Percentiles rank a stretch among this genome's conserved stretches.
Evolutionary conservation across 2,888 invertebrate species (phyloP).

Genomic region (Caenorhabditis sp.): DNA sequence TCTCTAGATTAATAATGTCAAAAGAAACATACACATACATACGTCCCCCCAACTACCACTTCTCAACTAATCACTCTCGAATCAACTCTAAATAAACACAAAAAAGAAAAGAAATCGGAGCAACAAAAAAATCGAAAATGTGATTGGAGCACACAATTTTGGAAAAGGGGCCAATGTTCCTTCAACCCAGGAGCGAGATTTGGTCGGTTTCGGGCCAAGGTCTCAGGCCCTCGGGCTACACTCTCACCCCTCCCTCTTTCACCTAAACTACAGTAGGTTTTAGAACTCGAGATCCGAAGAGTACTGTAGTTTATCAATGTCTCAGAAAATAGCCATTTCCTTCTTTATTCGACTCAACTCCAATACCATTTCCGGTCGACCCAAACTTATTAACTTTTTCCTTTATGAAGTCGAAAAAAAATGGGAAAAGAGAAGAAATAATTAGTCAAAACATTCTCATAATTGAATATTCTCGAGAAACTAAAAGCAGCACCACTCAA

Average conservation of each 20-base stretch:
- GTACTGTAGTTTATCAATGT: no score
- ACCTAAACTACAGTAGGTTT: no score
- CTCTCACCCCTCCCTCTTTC: no score
- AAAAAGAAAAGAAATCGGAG: neutral
- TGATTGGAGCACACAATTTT: neutral
- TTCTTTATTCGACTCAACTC: neutral
- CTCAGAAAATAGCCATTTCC: no score
- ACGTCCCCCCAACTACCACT: conserved; percentile 1
- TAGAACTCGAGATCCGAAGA: no score
- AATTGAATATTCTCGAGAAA: neutral
- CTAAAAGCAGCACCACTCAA: neutral
- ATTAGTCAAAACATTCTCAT: neutral
- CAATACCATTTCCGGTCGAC: neutral
- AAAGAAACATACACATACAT: conserved; percentile 10
- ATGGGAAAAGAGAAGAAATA: neutral
- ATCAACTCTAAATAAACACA: conserved; percentile 10
- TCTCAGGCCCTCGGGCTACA: no score
- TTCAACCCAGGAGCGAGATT: no score
- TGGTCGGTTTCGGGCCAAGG: no score
- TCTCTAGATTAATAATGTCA: conserved; percentile 35
- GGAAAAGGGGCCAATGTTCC: neutral
- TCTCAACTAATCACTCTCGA: conserved; percentile 3
- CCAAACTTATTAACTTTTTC: conserved; percentile 1
- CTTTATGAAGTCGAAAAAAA: neutral
- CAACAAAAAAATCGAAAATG: neutral